phyloP scores from a whole-genome alignment of 1,140 invertebrate genomes.

The Anthonomus grandis region DNA sequence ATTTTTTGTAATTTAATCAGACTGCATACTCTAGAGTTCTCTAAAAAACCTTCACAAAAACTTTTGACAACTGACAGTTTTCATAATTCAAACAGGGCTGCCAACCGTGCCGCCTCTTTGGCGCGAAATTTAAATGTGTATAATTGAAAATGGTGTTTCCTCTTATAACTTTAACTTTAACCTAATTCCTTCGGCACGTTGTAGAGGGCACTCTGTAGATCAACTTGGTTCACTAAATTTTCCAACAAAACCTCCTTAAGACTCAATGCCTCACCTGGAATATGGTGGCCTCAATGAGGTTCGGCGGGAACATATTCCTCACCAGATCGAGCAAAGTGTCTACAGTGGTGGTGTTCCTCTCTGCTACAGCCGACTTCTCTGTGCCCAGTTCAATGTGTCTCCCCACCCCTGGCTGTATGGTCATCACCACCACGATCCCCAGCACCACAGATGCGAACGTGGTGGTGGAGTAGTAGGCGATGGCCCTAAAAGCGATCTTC shows the following conservation, averaged over 20 bases:
- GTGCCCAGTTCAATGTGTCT: slow-evolving; percentile 25
- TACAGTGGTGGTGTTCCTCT: slow-evolving; percentile 65
- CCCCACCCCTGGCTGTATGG: slow-evolving; percentile 66
- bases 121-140: too few species aligned
- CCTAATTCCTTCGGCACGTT: too few species aligned
- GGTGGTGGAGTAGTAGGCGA: slow-evolving; percentile 73
- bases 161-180: too few species aligned
- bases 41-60: too few species aligned
- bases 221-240: too few species aligned
- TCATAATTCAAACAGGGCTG: too few species aligned
- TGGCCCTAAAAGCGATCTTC: slow-evolving; percentile 63
- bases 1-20: too few species aligned
- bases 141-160: too few species aligned
- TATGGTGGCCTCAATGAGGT: slow-evolving; percentile 67
- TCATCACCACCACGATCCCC: slow-evolving; percentile 68
- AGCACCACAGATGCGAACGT: slow-evolving; percentile 72
- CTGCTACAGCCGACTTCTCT: slow-evolving; percentile 20
- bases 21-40: too few species aligned
- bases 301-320: slow-evolving; percentile 74
- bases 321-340: slow-evolving; percentile 83
- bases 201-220: too few species aligned
- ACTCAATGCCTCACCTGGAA: slow-evolving; percentile 41
- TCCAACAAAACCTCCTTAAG: background rate
- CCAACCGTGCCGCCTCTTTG: too few species aligned
- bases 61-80: too few species aligned